These are phyloP conservation scores for Anolis apletophallus DNA, from an alignment of 2,797 vertebrate genomes.

Conservation along the genomic window DNA sequence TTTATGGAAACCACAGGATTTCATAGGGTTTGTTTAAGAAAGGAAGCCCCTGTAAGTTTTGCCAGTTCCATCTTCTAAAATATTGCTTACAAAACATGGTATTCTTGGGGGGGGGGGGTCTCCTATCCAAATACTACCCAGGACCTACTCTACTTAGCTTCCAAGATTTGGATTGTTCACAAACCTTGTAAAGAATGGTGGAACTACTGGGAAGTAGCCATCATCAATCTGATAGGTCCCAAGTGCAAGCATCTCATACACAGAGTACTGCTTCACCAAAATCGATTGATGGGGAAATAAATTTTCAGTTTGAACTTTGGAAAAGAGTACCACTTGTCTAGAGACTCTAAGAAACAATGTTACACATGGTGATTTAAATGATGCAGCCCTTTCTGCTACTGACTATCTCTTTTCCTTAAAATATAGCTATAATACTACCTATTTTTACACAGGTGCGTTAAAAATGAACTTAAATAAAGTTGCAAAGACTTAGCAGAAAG, in stretches of 20 bases:
- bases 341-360: background rate
- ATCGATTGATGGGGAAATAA: background rate
- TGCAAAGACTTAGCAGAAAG: constrained; percentile 3
- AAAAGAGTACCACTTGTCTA: background rate
- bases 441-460: background rate
- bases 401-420: background rate
- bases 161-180: too few relatives aligned
- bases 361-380: background rate
- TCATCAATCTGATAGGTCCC: background rate
- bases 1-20: too few relatives aligned
- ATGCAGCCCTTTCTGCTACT: background rate
- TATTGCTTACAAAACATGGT: too few relatives aligned
- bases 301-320: background rate
- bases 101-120: too few relatives aligned
- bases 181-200: background rate
- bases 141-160: too few relatives aligned
- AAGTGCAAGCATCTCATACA: background rate
- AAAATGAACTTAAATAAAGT: constrained; percentile 19
- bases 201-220: background rate
- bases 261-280: background rate
- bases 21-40: too few relatives aligned
- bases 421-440: background rate
- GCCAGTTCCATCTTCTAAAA: too few relatives aligned
- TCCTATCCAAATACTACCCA: too few relatives aligned
- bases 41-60: too few relatives aligned